These are phyloP conservation scores for Sciurus vulgaris DNA, from an alignment of 2,797 vertebrate genomes.

Conservation along the genomic window DNA sequence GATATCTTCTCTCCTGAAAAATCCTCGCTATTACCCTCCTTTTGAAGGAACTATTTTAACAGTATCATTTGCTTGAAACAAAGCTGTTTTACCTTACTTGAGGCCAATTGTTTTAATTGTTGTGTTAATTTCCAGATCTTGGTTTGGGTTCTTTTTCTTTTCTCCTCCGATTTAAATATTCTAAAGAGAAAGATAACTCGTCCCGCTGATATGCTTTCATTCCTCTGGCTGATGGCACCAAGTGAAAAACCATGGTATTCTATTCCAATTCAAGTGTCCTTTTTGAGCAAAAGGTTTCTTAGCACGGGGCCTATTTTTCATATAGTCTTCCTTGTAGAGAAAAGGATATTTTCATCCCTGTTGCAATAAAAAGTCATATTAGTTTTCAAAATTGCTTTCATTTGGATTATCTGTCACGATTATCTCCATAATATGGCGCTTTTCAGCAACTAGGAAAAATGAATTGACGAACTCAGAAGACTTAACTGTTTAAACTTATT, in stretches of 20 bases:
- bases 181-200: not conserved
- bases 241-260: not conserved
- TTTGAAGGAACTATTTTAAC: not conserved
- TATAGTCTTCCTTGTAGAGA: not conserved
- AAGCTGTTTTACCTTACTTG: not conserved
- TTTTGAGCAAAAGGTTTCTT: slow-evolving; percentile 13
- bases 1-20: not conserved
- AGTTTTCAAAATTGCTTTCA: slow-evolving; percentile 39
- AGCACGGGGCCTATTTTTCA: not conserved
- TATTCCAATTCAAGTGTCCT: not conserved
- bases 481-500: slow-evolving; percentile 4
- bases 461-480: not conserved
- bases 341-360: not conserved
- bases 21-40: too few relatives aligned
- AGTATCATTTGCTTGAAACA: not conserved
- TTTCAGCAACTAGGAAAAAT: not conserved
- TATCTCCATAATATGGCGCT: not conserved
- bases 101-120: not conserved
- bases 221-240: not conserved
- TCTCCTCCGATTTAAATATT: not conserved
- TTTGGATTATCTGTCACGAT: slow-evolving; percentile 4
- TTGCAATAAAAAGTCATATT: slow-evolving; percentile 29
- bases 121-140: not conserved
- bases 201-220: not conserved
- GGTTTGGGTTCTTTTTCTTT: not conserved